Conservation (phyloP, 2,113 vertebrate species). For the Raja brachyura region DNA sequence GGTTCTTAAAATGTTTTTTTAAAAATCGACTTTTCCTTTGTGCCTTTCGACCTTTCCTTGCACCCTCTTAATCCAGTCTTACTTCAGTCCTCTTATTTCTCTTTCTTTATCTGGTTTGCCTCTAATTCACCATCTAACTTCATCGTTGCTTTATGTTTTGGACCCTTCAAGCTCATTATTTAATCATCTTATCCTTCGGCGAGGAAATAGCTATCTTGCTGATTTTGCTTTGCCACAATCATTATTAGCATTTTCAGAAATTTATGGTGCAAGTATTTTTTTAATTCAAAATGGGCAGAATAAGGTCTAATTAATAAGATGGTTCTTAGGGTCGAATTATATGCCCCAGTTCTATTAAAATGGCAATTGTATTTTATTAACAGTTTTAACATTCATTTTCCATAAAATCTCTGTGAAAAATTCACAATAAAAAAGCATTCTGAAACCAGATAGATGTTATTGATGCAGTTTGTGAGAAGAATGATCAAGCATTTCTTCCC, state of each 20-base stretch:
- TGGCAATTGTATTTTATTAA: no score
- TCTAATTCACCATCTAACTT: background rate
- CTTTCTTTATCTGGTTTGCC: background rate
- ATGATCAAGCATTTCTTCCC: background rate
- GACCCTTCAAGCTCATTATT: background rate
- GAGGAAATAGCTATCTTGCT: background rate
- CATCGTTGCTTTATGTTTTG: background rate
- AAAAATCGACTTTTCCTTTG: no score
- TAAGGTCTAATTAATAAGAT: background rate
- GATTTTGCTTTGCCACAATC: background rate
- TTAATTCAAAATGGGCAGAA: background rate
- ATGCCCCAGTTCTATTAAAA: background rate
- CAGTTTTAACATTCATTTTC: no score
- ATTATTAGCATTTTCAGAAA: background rate
- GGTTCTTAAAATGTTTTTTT: no score
- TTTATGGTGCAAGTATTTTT: background rate
- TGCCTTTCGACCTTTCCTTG: no score
- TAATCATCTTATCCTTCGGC: background rate
- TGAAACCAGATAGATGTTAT: background rate
- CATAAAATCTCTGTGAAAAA: no score
- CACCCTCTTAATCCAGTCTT: background rate
- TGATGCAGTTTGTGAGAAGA: background rate
- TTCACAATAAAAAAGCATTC: background rate
- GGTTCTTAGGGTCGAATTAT: background rate
- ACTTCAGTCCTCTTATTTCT: background rate